phyloP scores from a whole-genome alignment of 2,113 vertebrate species.

The Motacilla tschutschensis region DNA sequence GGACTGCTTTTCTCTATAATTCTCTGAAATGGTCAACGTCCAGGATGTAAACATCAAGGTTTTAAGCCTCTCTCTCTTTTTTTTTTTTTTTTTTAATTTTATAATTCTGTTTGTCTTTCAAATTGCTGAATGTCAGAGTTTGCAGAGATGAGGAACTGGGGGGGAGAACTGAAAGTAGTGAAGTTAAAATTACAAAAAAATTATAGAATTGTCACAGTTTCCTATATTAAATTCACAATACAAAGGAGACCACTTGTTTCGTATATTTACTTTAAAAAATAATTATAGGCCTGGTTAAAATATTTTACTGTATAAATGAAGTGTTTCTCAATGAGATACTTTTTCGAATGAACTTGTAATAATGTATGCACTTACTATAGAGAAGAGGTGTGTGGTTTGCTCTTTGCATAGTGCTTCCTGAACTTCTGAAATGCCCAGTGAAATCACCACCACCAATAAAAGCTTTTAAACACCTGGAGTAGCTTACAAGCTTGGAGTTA shows the following conservation, averaged over 20 bases:
- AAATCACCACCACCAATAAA: background rate
- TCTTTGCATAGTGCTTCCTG: background rate
- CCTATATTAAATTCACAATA: background rate
- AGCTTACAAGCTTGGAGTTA: background rate
- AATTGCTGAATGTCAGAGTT: background rate
- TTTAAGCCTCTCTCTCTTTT: background rate
- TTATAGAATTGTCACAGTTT: background rate
- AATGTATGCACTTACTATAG: background rate
- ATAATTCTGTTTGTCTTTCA: background rate
- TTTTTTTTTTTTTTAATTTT: background rate
- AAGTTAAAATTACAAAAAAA: background rate
- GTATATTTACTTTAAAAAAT: background rate
- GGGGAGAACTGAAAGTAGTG: background rate
- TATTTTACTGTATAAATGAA: background rate
- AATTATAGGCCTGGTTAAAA: background rate
- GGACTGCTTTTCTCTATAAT: background rate
- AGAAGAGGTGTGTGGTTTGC: background rate
- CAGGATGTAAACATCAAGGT: background rate
- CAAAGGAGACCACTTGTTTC: background rate
- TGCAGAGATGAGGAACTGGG: background rate
- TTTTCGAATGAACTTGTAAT: background rate
- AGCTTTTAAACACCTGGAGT: background rate
- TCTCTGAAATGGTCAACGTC: background rate
- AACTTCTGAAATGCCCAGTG: background rate
- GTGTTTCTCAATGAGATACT: background rate